phyloP scores from a whole-genome alignment of 2,888 invertebrate genomes.

The Caenorhabditis becei region DNA sequence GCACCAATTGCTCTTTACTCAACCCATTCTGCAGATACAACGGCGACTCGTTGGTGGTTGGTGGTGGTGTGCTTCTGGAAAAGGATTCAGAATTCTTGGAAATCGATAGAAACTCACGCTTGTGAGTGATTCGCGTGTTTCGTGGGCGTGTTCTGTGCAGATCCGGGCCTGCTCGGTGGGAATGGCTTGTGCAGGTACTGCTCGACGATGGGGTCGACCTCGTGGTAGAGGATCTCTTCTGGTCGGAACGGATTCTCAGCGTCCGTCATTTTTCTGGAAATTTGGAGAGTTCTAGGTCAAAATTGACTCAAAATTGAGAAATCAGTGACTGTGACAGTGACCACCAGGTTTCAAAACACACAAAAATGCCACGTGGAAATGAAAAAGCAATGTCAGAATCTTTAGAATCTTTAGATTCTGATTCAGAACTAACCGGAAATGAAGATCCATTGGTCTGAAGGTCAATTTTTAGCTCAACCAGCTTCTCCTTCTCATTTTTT shows the following conservation, averaged over 20 bases:
- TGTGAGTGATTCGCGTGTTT: slow-evolving; percentile 51
- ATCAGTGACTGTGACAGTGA: slow-evolving; percentile 5
- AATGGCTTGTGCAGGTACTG: slow-evolving; percentile 80
- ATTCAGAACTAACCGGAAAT: slow-evolving; percentile 56
- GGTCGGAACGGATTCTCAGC: slow-evolving; percentile 82
- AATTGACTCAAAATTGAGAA: background rate
- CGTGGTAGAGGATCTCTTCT: slow-evolving; percentile 75
- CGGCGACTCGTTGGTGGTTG: slow-evolving; percentile 62
- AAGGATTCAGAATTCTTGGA: background rate
- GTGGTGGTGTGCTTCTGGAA: slow-evolving; percentile 46
- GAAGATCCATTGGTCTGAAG: slow-evolving; percentile 55
- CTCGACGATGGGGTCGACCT: slow-evolving; percentile 81
- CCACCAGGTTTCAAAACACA: slow-evolving; percentile 26
- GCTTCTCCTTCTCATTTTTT: too few relatives aligned
- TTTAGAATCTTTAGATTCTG: too few relatives aligned
- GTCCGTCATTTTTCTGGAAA: slow-evolving; percentile 78
- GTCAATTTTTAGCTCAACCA: too few relatives aligned
- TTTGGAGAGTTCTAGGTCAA: background rate
- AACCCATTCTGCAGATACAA: slow-evolving; percentile 70
- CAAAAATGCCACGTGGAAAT: slow-evolving; percentile 15
- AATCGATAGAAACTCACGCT: slow-evolving; percentile 23
- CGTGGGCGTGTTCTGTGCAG: slow-evolving; percentile 68
- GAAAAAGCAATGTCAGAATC: too few relatives aligned
- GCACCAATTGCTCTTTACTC: slow-evolving; percentile 71
- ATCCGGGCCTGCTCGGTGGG: slow-evolving; percentile 69